Evolutionary conservation across 2,888 invertebrate species (phyloP).

Genomic region (Drosophila prolongata): DNA sequence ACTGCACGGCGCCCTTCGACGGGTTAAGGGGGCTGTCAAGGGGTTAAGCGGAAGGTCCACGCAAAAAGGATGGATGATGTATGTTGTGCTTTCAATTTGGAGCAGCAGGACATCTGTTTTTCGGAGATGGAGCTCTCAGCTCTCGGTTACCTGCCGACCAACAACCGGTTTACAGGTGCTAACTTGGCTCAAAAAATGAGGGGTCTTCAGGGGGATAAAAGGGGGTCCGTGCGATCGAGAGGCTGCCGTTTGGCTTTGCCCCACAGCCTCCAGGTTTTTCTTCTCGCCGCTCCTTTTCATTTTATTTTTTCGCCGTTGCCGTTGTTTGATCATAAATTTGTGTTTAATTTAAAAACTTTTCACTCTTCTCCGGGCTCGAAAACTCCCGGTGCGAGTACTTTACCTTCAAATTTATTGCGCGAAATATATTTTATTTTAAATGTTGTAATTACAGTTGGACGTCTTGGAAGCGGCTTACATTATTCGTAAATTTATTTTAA

Average conservation of each 20-base stretch:
- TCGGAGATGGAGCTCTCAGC: constrained; percentile 22
- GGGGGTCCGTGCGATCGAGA: constrained; percentile 12
- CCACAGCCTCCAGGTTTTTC: constrained; percentile 75
- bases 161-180: constrained; percentile 76
- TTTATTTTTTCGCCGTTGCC: constrained; percentile 28
- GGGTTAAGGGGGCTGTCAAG: constrained; percentile 9
- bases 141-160: constrained; percentile 30
- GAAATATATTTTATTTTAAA: constrained; percentile 65
- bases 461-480: neutral
- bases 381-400: constrained; percentile 53
- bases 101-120: constrained; percentile 83
- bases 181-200: constrained; percentile 51
- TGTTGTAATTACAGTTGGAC: constrained; percentile 44
- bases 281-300: constrained; percentile 15
- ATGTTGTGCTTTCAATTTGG: constrained; percentile 81
- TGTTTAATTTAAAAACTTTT: constrained; percentile 76
- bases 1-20: constrained; percentile 56
- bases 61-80: constrained; percentile 70
- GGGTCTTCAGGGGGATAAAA: neutral
- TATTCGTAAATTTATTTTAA: too few relatives aligned
- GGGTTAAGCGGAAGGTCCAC: constrained; percentile 15
- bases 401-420: constrained; percentile 66
- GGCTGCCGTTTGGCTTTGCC: constrained; percentile 57
- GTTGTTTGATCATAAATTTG: constrained; percentile 68
- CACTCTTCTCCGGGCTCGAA: constrained; percentile 49